phyloP scores from a whole-genome alignment of 2,113 vertebrate genomes.

The Anser cygnoides region DNA sequence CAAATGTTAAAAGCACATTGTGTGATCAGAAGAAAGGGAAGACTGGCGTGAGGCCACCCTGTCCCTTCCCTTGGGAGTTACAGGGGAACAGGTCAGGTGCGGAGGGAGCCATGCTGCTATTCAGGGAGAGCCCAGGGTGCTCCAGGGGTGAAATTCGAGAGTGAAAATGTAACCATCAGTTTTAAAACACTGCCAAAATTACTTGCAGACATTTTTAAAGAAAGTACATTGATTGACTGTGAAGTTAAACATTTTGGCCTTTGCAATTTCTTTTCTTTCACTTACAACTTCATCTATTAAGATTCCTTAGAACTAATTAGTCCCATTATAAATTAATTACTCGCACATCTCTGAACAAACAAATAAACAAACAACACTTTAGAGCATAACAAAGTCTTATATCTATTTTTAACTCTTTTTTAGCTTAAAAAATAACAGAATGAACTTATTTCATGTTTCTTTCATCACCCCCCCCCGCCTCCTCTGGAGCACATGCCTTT shows the following conservation, averaged over 20 bases:
- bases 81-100: background rate
- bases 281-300: constrained; percentile 22
- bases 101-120: background rate
- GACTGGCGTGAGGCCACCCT: background rate
- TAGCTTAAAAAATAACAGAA: background rate
- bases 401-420: constrained; percentile 12
- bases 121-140: background rate
- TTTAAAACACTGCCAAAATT: constrained; percentile 67
- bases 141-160: background rate
- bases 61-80: background rate
- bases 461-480: background rate
- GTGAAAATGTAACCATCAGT: constrained; percentile 47
- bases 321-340: constrained; percentile 13
- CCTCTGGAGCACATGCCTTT: background rate
- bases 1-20: background rate
- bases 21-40: background rate
- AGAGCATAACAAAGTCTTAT: background rate
- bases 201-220: constrained; percentile 55
- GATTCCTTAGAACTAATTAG: constrained; percentile 18
- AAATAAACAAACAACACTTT: background rate
- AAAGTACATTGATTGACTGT: constrained; percentile 22
- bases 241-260: constrained; percentile 33
- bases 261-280: constrained; percentile 32
- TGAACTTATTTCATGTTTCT: background rate
- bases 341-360: background rate